phyloP scores from a whole-genome alignment of 1,140 invertebrate genomes.

The Brachionus rotundiformis region DNA sequence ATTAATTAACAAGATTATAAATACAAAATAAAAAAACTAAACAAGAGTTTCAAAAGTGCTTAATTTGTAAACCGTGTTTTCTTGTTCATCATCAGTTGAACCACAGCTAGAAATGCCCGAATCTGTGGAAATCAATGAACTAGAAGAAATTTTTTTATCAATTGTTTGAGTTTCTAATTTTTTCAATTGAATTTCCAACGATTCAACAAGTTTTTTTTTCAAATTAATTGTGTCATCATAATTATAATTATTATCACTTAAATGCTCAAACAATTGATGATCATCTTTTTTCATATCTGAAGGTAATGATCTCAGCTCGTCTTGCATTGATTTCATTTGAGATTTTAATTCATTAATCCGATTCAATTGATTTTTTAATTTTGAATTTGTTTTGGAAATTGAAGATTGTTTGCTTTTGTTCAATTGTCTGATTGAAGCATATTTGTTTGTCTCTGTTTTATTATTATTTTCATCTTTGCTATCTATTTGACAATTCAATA shows the following conservation, averaged over 20 bases:
- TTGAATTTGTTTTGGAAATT: not conserved
- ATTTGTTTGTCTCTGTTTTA: not conserved
- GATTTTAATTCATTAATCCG: not conserved
- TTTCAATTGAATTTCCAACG: slow-evolving; percentile 11
- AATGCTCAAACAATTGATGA: not conserved
- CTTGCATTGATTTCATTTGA: not conserved
- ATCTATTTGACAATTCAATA: not conserved
- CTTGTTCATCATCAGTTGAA: not conserved
- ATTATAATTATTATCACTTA: not conserved
- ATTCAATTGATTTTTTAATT: not conserved
- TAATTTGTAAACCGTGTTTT: not conserved
- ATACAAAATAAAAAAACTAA: no score
- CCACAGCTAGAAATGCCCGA: not conserved
- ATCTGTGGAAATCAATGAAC: not conserved
- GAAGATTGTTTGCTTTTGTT: not conserved
- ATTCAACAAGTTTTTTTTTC: not conserved
- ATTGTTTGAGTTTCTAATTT: not conserved
- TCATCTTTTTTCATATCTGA: not conserved
- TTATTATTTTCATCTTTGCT: not conserved
- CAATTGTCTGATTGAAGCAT: not conserved
- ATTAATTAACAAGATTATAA: no score
- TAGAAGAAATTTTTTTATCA: not conserved
- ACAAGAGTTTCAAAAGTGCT: slow-evolving; percentile 23
- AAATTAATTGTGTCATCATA: not conserved
- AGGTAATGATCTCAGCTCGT: not conserved